A percentile compares a stretch with the other conserved stretches of the same genome.
These are phyloP conservation scores for Ecliptopera silaceata DNA, from an alignment of 2,888 invertebrate species.

Conservation along the genomic window DNA sequence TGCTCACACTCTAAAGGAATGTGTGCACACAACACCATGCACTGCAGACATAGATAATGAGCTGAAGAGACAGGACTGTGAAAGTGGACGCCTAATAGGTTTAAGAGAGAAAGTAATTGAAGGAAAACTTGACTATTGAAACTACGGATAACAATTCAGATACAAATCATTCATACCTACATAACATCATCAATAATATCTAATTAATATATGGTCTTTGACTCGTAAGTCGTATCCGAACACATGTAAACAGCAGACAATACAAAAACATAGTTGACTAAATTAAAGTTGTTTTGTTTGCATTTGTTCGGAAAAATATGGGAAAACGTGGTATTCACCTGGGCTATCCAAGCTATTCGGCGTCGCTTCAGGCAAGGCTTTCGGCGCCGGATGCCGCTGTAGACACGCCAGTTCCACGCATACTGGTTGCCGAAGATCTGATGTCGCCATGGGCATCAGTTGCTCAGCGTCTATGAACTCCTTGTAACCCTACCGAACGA, in stretches of 20 bases:
- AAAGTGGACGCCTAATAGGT: constrained; percentile 2
- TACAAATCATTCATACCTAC: constrained; percentile 19
- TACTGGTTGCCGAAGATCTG: constrained; percentile 92
- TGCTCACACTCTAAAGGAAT: constrained; percentile 52
- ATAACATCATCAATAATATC: constrained; percentile 4
- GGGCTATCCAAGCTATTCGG: constrained; percentile 80
- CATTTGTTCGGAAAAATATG: constrained; percentile 32
- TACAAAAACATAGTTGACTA: not conserved
- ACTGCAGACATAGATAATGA: constrained; percentile 21
- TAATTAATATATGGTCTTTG: not conserved
- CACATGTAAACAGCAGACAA: constrained; percentile 40
- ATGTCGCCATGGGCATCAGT: constrained; percentile 92
- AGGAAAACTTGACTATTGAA: not conserved
- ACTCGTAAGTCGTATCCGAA: constrained; percentile 15
- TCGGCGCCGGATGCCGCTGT: constrained; percentile 81
- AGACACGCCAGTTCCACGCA: constrained; percentile 91
- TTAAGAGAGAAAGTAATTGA: constrained; percentile 9
- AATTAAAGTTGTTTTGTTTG: constrained; percentile 35
- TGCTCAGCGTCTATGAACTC: constrained; percentile 96
- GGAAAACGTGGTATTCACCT: constrained; percentile 54
- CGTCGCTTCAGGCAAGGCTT: constrained; percentile 75
- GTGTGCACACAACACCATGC: constrained; percentile 37
- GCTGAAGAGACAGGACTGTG: constrained; percentile 32
- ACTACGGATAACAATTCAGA: constrained; percentile 10
- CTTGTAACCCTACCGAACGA: constrained; percentile 89